A percentile compares a stretch with the other conserved stretches of the same genome.
These are phyloP conservation scores for Agrenia bidenticulata DNA, from an alignment of 2,888 invertebrate species.

Conservation along the genomic window DNA sequence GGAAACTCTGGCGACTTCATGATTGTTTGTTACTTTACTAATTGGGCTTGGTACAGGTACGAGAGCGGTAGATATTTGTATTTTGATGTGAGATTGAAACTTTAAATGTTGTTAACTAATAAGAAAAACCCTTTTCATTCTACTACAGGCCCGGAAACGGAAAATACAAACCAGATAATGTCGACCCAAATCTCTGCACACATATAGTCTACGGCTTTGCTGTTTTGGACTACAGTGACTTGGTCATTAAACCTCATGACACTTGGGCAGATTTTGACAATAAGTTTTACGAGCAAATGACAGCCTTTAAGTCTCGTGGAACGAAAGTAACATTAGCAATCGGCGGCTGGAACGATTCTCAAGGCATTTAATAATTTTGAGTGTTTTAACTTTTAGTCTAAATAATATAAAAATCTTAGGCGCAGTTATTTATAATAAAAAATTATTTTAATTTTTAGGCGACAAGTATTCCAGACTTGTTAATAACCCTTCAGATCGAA, in stretches of 20 bases:
- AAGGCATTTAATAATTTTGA: too few species aligned
- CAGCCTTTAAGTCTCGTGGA: slow-evolving; percentile 68
- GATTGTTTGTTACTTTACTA: slow-evolving; percentile 86
- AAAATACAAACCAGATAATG: slow-evolving; percentile 76
- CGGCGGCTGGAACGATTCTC: slow-evolving; percentile 94
- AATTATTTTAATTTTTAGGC: too few species aligned
- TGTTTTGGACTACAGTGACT: slow-evolving; percentile 71
- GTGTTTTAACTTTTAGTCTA: too few species aligned
- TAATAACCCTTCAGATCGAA: slow-evolving; percentile 70
- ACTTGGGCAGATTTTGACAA: slow-evolving; percentile 87
- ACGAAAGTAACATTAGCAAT: slow-evolving; percentile 81
- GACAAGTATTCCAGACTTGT: slow-evolving; percentile 86
- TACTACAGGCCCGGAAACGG: slow-evolving; percentile 69
- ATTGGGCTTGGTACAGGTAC: slow-evolving; percentile 82
- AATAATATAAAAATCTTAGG: too few species aligned
- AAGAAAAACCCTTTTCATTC: too few species aligned
- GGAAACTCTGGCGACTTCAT: slow-evolving; percentile 60
- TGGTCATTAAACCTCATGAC: slow-evolving; percentile 81
- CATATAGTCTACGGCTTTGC: slow-evolving; percentile 94
- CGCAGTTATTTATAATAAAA: too few species aligned
- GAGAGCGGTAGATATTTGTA: neutral
- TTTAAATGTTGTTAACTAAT: too few species aligned
- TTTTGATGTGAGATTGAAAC: too few species aligned
- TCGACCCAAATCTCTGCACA: slow-evolving; percentile 81
- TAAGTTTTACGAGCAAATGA: slow-evolving; percentile 84